phyloP scores from a whole-genome alignment of 2,113 vertebrate species.

The Ictidomys tridecemlineatus region DNA sequence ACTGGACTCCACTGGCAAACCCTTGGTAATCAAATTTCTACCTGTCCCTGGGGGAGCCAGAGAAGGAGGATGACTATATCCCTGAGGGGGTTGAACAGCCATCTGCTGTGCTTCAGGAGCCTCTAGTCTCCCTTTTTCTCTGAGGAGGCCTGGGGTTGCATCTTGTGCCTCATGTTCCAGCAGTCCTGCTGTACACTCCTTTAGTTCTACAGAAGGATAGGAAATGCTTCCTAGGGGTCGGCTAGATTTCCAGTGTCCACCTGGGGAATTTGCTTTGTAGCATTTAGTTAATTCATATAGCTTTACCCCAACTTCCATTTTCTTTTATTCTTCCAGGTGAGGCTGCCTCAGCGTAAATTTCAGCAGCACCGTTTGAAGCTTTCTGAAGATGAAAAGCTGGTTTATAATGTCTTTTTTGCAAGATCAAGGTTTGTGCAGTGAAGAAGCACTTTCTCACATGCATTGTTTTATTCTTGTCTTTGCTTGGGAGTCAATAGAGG shows the following conservation, averaged over 20 bases:
- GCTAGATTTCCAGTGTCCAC: not conserved
- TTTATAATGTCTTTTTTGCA: conserved; percentile 95
- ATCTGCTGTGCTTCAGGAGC: not conserved
- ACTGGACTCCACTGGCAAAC: conserved; percentile 91
- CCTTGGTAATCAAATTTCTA: conserved; percentile 90
- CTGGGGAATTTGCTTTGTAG: not conserved
- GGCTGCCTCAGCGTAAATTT: conserved; percentile 91
- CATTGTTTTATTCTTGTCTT: not conserved
- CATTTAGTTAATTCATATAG: not conserved
- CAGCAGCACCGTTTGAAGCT: conserved; percentile 92
- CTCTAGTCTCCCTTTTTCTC: not conserved
- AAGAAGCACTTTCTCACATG: not conserved
- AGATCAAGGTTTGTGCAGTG: conserved; percentile 91
- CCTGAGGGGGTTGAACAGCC: not conserved
- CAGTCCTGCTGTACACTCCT: not conserved
- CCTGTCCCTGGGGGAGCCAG: not conserved
- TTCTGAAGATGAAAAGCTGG: conserved; percentile 92
- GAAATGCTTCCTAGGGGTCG: not conserved
- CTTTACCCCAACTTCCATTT: not conserved
- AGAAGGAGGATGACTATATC: not conserved
- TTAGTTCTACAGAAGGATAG: not conserved
- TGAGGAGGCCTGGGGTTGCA: not conserved
- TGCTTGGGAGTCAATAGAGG: not conserved
- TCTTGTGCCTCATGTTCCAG: fast-evolving
- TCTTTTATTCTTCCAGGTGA: conserved; percentile 87